Conservation (phyloP, 2,113 vertebrate genomes). For the Plestiodon gilberti region DNA sequence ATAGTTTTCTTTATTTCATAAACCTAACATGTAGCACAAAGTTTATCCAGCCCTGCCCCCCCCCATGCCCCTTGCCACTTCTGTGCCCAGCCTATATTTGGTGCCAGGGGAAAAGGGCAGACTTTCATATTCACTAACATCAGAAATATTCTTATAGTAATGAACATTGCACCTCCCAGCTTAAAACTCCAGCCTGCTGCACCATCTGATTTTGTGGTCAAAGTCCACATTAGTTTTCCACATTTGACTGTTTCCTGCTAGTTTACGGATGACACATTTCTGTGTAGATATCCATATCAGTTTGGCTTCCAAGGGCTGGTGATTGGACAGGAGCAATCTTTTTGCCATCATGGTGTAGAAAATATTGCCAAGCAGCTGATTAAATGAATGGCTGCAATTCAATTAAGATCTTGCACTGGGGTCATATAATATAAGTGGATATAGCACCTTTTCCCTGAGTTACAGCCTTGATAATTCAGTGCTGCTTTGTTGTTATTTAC, state of each 20-base stretch:
- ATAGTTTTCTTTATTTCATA: no score
- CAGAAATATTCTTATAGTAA: background rate
- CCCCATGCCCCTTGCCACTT: no score
- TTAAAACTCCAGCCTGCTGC: background rate
- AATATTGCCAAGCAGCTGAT: conserved; percentile 65
- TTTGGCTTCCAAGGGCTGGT: conserved; percentile 50
- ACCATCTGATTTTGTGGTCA: background rate
- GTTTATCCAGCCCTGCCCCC: no score
- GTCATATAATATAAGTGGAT: conserved; percentile 73
- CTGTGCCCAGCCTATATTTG: no score
- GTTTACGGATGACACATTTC: background rate
- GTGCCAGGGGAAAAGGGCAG: no score
- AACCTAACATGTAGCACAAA: no score
- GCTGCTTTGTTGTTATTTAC: conserved; percentile 78
- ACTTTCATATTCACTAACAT: background rate
- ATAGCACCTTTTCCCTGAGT: conserved; percentile 70
- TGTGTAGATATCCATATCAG: background rate
- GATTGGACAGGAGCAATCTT: conserved; percentile 59
- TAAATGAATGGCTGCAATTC: conserved; percentile 74
- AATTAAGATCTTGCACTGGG: conserved; percentile 72
- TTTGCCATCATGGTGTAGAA: conserved; percentile 61
- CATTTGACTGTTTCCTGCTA: background rate
- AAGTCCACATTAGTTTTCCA: background rate
- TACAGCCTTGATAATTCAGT: conserved; percentile 71
- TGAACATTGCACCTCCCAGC: background rate